phyloP scores from a whole-genome alignment of 2,888 invertebrate species.

The Tolmerus cingulatus region DNA sequence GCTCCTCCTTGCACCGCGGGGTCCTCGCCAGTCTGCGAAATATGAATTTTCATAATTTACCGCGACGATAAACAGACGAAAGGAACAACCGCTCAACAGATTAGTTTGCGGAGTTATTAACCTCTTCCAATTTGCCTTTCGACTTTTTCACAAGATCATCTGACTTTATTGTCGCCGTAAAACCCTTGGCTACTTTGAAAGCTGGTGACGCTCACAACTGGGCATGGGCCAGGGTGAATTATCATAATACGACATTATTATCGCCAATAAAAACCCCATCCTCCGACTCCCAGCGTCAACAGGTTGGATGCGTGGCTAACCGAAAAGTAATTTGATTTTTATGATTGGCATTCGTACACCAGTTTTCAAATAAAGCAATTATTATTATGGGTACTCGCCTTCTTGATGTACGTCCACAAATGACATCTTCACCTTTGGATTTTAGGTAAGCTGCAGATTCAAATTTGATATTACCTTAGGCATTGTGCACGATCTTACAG shows the following conservation, averaged over 20 bases:
- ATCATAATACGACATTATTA: conserved; percentile 15
- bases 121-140: conserved; percentile 6
- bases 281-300: background rate
- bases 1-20: background rate
- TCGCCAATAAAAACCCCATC: background rate
- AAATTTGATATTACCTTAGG: background rate
- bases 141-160: conserved; percentile 12
- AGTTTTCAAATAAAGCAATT: background rate
- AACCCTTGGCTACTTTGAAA: background rate
- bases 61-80: conserved; percentile 1
- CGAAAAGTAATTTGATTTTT: background rate
- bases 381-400: background rate
- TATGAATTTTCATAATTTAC: background rate
- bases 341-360: background rate
- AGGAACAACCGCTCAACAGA: background rate
- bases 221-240: background rate
- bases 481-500: background rate
- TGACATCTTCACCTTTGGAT: background rate
- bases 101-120: conserved; percentile 4
- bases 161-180: conserved; percentile 13
- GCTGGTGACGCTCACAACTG: background rate
- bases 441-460: background rate
- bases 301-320: background rate
- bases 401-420: background rate
- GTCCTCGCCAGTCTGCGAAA: background rate